A percentile compares a stretch with the other conserved stretches of the same genome.
Conservation (phyloP, 2,113 vertebrate species). For the Pardalotus punctatus region DNA sequence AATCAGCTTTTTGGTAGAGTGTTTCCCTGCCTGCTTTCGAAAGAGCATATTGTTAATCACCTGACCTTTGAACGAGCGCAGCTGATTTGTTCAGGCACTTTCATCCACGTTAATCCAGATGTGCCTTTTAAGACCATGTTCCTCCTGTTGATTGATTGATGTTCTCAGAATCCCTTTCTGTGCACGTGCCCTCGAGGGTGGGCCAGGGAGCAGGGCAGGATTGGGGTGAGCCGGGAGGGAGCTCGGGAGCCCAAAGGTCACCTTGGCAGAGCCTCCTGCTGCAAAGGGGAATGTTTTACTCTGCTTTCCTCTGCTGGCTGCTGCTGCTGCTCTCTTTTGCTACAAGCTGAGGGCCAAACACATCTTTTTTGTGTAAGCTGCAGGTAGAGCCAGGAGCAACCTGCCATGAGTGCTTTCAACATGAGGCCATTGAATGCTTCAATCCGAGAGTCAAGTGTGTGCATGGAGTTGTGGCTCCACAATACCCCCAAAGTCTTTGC, state of each 20-base stretch:
- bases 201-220: neutral
- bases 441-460: neutral
- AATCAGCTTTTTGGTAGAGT: neutral
- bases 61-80: conserved; percentile 11
- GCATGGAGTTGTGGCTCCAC: neutral
- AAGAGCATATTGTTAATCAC: neutral
- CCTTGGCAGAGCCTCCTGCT: neutral
- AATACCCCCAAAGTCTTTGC: neutral
- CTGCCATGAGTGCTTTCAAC: neutral
- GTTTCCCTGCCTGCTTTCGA: neutral
- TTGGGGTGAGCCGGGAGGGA: neutral
- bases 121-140: neutral
- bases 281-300: neutral
- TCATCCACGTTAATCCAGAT: conserved; percentile 30
- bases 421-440: neutral
- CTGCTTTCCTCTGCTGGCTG: neutral
- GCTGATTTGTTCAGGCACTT: neutral
- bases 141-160: neutral
- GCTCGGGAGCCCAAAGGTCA: neutral
- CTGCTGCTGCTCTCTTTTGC: neutral
- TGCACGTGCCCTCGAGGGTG: neutral
- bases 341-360: neutral
- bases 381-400: neutral
- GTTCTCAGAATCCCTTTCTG: neutral
- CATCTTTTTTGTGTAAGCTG: neutral